phyloP scores from a whole-genome alignment of 2,888 invertebrate genomes.

The Hirtodrosophila trivittata region DNA sequence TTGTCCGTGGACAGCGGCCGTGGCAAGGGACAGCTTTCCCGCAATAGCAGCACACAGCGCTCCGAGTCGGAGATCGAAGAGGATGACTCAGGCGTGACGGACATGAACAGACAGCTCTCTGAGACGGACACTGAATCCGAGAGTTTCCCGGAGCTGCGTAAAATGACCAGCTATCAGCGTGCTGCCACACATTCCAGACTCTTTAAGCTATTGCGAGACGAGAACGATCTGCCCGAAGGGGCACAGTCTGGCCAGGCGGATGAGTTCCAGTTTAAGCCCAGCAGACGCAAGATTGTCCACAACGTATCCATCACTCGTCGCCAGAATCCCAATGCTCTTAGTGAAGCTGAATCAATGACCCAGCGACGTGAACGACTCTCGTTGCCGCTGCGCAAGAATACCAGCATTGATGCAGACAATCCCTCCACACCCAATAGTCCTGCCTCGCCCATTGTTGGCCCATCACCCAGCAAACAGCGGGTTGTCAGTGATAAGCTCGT shows the following conservation, averaged over 20 bases:
- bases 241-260: conserved; percentile 54
- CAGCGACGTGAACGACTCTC: conserved; percentile 85
- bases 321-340: conserved; percentile 80
- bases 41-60: conserved; percentile 82
- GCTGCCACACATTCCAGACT: conserved; percentile 90
- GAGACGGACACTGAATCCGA: conserved; percentile 88
- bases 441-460: conserved; percentile 82
- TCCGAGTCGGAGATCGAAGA: conserved; percentile 85
- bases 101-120: conserved; percentile 88
- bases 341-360: conserved; percentile 83
- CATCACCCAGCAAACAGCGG: conserved; percentile 84
- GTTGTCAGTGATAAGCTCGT: conserved; percentile 85
- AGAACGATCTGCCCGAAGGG: conserved; percentile 82
- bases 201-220: conserved; percentile 87
- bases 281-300: conserved; percentile 82
- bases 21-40: conserved; percentile 76
- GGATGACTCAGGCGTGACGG: conserved; percentile 90
- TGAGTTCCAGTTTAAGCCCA: conserved; percentile 79
- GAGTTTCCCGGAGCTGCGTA: conserved; percentile 86
- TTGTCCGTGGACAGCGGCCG: conserved; percentile 77
- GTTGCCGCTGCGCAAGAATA: conserved; percentile 84
- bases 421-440: conserved; percentile 85
- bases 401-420: conserved; percentile 85
- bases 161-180: conserved; percentile 87
- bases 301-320: conserved; percentile 84